A percentile compares a stretch with the other conserved stretches of the same genome.
Conservation (phyloP, 1,140 invertebrate genomes). For the Camponotus floridanus region DNA sequence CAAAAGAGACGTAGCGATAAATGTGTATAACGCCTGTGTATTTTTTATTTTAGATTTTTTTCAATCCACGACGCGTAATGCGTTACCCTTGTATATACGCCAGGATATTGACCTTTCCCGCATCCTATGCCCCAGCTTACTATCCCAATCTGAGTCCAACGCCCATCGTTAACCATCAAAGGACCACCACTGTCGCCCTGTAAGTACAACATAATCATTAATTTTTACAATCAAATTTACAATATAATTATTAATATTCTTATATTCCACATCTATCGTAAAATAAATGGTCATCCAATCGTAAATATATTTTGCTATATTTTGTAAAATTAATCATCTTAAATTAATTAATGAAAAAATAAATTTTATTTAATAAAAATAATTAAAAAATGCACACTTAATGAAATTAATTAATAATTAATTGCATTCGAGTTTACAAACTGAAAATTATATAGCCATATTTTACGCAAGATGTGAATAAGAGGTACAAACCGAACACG, state of each 20-base stretch:
- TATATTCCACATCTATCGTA: background rate
- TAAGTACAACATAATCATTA: constrained; percentile 47
- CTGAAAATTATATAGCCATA: background rate
- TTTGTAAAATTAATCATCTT: background rate
- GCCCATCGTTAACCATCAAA: constrained; percentile 92
- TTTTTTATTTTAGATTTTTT: constrained; percentile 88
- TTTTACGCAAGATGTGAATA: background rate
- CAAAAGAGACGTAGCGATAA: constrained; percentile 9
- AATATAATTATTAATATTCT: background rate
- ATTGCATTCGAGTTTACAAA: background rate
- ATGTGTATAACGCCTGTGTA: background rate
- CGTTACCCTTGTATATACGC: constrained; percentile 93
- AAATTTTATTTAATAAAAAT: constrained; percentile 13
- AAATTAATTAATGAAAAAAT: background rate
- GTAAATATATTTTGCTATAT: background rate
- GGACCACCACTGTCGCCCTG: constrained; percentile 97
- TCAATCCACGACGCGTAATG: constrained; percentile 93
- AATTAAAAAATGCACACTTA: background rate
- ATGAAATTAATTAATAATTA: constrained; percentile 4
- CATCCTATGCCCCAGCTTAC: constrained; percentile 98
- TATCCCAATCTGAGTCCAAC: constrained; percentile 95
- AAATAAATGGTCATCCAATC: background rate
- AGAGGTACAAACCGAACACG: constrained; percentile 92
- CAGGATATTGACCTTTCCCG: constrained; percentile 95
- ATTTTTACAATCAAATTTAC: constrained; percentile 20